These are phyloP conservation scores for Trissonchulus latispiculum DNA, from an alignment of 2,888 invertebrate genomes.

Conservation along the genomic window DNA sequence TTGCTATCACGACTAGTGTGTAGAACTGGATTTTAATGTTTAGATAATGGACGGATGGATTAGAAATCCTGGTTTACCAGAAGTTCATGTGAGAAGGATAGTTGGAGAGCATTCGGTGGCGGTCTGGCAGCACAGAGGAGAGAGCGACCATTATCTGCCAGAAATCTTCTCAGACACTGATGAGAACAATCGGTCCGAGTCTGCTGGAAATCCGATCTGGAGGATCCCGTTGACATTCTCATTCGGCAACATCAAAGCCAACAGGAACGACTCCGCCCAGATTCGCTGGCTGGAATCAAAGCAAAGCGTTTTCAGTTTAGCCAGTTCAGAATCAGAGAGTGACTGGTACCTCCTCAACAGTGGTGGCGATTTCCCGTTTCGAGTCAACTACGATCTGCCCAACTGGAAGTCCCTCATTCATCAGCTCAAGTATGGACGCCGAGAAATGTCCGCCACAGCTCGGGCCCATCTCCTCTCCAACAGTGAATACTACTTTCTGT, in stretches of 20 bases:
- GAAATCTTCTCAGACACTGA: neutral
- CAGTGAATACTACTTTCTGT: neutral
- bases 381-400: conserved; percentile 38
- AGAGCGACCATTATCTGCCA: no score
- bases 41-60: conserved; percentile 39
- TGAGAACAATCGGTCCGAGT: neutral
- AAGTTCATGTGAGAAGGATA: conserved; percentile 29
- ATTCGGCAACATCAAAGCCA: no score
- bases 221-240: no score
- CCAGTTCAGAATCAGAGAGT: conserved; percentile 33
- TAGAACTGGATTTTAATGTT: no score
- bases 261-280: no score
- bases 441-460: neutral
- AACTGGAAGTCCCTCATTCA: conserved; percentile 40
- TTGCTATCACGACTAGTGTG: no score
- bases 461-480: conserved; percentile 5
- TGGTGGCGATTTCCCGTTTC: conserved; percentile 38
- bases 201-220: neutral
- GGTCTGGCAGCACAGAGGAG: no score
- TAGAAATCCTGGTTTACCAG: conserved; percentile 38
- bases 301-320: conserved; percentile 32
- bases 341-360: conserved; percentile 39
- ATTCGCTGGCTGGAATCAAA: neutral
- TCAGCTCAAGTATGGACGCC: conserved; percentile 25
- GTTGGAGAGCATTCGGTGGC: neutral